Conservation (phyloP, 2,888 invertebrate genomes). For the Drosophila koepferae region DNA sequence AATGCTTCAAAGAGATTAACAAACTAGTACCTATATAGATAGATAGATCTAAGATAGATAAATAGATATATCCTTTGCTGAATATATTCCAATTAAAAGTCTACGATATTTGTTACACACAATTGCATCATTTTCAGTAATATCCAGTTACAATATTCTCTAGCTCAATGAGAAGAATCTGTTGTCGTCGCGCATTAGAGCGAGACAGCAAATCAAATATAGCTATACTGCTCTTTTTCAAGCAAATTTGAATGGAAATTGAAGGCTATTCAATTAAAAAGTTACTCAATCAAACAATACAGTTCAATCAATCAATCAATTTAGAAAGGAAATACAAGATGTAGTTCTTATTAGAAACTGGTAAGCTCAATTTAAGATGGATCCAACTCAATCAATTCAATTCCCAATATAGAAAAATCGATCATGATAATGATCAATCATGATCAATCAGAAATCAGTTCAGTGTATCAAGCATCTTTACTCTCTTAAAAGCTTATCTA, state of each 20-base stretch:
- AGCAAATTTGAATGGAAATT: neutral
- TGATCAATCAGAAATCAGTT: neutral
- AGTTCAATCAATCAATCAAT: neutral
- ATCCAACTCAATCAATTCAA: neutral
- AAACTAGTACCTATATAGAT: neutral
- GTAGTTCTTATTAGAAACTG: no score
- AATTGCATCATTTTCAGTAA: neutral
- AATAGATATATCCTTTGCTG: neutral
- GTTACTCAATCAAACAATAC: neutral
- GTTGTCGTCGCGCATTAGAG: neutral
- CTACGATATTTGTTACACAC: neutral
- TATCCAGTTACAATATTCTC: neutral
- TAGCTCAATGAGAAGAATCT: neutral
- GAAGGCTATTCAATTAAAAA: neutral
- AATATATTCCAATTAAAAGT: neutral
- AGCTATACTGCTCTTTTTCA: neutral
- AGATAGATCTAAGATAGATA: neutral
- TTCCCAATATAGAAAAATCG: no score
- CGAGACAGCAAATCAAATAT: neutral
- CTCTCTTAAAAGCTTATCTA: neutral
- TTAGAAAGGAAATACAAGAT: no score
- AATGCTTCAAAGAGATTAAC: no score
- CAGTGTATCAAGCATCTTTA: neutral
- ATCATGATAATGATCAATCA: neutral
- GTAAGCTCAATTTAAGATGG: neutral